Percentiles rank a stretch among this genome's conserved stretches.
phyloP scores from a whole-genome alignment of 2,888 invertebrate genomes.

The Ptychoptera albimana region DNA sequence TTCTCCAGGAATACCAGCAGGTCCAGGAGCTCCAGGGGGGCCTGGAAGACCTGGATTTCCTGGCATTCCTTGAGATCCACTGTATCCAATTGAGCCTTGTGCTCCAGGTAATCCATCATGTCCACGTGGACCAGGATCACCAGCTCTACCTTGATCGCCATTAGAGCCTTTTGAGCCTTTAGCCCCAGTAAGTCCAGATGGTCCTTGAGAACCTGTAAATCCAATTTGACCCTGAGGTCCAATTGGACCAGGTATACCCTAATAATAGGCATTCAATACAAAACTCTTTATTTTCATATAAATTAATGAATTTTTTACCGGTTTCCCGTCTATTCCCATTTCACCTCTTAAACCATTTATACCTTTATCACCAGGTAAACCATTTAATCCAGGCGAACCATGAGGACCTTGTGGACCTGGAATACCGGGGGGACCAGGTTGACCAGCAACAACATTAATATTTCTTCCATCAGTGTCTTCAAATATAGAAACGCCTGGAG shows the following conservation, averaged over 20 bases:
- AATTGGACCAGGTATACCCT: slow-evolving; percentile 37
- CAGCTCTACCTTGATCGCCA: slow-evolving; percentile 43
- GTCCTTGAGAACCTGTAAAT: slow-evolving; percentile 1
- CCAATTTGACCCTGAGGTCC: slow-evolving; percentile 32
- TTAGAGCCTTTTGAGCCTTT: slow-evolving; percentile 43
- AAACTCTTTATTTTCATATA: too few relatives aligned
- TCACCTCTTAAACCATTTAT: too few relatives aligned
- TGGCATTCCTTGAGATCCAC: slow-evolving; percentile 16
- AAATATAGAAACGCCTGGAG: slow-evolving; percentile 14
- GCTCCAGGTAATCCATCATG: slow-evolving; percentile 26
- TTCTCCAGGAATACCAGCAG: slow-evolving; percentile 44
- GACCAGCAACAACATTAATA: slow-evolving; percentile 38
- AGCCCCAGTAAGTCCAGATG: slow-evolving; percentile 14
- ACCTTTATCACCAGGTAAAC: slow-evolving; percentile 8
- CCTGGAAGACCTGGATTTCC: slow-evolving; percentile 40
- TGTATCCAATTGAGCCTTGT: slow-evolving; percentile 18
- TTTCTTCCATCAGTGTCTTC: slow-evolving; percentile 1
- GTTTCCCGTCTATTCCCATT: slow-evolving; percentile 5
- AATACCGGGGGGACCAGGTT: slow-evolving; percentile 23
- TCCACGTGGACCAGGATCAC: slow-evolving; percentile 43
- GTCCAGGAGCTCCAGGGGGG: slow-evolving; percentile 39
- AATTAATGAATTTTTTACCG: slow-evolving; percentile 1
- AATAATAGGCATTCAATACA: too few relatives aligned
- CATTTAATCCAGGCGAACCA: slow-evolving; percentile 6
- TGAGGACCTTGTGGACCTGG: slow-evolving; percentile 25